phyloP scores from a whole-genome alignment of 2,797 vertebrate genomes.

The Setipinna tenuifilis region DNA sequence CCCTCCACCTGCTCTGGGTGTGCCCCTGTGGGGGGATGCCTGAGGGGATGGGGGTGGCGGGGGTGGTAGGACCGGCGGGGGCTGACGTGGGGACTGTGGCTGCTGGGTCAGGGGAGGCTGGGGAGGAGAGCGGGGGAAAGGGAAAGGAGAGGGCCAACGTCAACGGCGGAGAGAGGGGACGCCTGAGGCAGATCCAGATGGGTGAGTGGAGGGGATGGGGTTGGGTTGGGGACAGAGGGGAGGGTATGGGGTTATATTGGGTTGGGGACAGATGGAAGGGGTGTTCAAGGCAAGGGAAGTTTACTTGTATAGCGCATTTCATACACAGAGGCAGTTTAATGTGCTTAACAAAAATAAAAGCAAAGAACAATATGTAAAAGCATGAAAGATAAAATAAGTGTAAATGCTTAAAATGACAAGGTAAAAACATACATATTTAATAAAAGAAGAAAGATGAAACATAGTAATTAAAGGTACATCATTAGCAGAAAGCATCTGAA shows the following conservation, averaged over 20 bases:
- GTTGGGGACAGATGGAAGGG: too few relatives aligned
- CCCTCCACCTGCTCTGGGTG: constrained; percentile 66
- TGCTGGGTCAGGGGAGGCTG: background rate
- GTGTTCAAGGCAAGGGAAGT: too few relatives aligned
- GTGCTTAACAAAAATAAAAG: too few relatives aligned
- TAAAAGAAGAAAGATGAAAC: too few relatives aligned
- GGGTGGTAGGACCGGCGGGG: background rate
- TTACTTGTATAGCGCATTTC: too few relatives aligned
- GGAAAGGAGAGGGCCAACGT: constrained; percentile 51
- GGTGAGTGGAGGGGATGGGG: constrained; percentile 21
- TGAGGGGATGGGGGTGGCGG: constrained; percentile 23
- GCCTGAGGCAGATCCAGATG: background rate
- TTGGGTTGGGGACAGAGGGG: constrained; percentile 44
- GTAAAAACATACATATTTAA: too few relatives aligned
- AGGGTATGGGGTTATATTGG: constrained; percentile 39
- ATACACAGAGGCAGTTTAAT: too few relatives aligned
- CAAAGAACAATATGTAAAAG: too few relatives aligned
- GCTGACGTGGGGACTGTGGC: background rate
- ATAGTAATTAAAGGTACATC: too few relatives aligned
- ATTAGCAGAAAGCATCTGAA: too few relatives aligned
- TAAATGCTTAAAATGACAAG: too few relatives aligned
- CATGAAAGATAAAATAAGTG: too few relatives aligned
- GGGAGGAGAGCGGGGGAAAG: background rate
- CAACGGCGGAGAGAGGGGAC: constrained; percentile 50
- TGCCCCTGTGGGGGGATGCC: constrained; percentile 65